Percentiles rank a stretch among this genome's conserved stretches.
phyloP scores from a whole-genome alignment of 2,113 vertebrate species.

The Nanorana parkeri region DNA sequence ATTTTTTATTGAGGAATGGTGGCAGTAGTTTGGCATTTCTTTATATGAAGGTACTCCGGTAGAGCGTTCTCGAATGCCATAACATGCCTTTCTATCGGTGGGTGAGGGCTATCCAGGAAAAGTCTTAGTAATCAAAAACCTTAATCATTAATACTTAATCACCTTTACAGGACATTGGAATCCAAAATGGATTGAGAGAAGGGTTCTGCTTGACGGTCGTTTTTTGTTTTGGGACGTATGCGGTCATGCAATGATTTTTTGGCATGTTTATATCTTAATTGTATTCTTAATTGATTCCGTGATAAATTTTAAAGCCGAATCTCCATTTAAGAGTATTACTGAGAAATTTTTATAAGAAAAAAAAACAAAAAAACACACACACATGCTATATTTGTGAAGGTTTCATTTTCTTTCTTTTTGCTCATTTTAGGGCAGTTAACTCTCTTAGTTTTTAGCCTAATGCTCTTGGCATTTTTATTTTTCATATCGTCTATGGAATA shows the following conservation, averaged over 20 bases:
- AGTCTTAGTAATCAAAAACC: constrained; percentile 1
- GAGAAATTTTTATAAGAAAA: neutral
- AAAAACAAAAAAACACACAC: constrained; percentile 72
- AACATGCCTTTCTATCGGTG: neutral
- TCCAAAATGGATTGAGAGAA: constrained; percentile 56
- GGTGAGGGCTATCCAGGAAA: neutral
- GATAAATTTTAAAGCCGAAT: constrained; percentile 69
- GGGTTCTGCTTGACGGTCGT: constrained; percentile 61
- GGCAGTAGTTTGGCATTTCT: neutral
- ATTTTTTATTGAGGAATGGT: too few relatives aligned
- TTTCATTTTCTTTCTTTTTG: neutral
- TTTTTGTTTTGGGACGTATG: constrained; percentile 39
- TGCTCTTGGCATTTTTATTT: neutral
- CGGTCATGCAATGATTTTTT: constrained; percentile 80
- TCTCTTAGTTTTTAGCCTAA: constrained; percentile 12
- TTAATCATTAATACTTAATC: neutral
- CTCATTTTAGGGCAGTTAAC: constrained; percentile 61
- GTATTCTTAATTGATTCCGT: constrained; percentile 70
- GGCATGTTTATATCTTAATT: constrained; percentile 77
- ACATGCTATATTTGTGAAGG: constrained; percentile 72
- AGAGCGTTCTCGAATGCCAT: neutral
- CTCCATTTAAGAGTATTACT: constrained; percentile 69
- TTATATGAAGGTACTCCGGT: neutral
- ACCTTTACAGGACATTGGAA: constrained; percentile 61
- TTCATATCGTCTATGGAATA: constrained; percentile 15